Percentiles rank a stretch among this genome's conserved stretches.
Conservation (phyloP, 2,113 vertebrate species). For the Etheostoma spectabile region DNA sequence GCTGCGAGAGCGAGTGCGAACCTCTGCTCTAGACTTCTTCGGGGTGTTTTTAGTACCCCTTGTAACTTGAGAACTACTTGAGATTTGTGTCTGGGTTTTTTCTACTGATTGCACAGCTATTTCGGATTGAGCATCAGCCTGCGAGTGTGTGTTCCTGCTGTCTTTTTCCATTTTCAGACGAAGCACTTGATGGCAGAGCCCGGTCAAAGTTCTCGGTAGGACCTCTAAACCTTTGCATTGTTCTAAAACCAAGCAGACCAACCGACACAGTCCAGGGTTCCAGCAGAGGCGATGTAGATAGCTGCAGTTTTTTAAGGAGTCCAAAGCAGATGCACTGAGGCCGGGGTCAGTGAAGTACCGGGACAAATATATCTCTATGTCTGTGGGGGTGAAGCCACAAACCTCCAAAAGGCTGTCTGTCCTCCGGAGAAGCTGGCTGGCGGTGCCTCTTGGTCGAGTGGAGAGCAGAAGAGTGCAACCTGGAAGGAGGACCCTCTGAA, state of each 20-base stretch:
- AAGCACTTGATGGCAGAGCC: slow-evolving; percentile 83
- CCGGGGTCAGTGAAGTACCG: slow-evolving; percentile 81
- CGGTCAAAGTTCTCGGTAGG: slow-evolving; percentile 89
- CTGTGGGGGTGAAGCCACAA: slow-evolving; percentile 84
- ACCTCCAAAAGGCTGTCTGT: slow-evolving; percentile 88
- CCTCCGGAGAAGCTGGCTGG: slow-evolving; percentile 85
- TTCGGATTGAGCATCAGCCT: neutral
- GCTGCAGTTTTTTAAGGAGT: slow-evolving; percentile 72
- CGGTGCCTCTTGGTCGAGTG: slow-evolving; percentile 85
- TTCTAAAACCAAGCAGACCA: slow-evolving; percentile 86
- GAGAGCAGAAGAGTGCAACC: slow-evolving; percentile 90
- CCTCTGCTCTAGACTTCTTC: neutral
- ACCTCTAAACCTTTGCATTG: slow-evolving; percentile 44
- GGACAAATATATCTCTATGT: slow-evolving; percentile 84
- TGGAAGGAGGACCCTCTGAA: slow-evolving; percentile 88
- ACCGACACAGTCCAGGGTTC: slow-evolving; percentile 87
- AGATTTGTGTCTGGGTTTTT: neutral
- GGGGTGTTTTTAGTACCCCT: neutral
- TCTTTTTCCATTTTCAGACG: slow-evolving; percentile 52
- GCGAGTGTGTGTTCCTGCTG: neutral
- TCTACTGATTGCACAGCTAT: neutral
- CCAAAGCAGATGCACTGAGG: slow-evolving; percentile 59
- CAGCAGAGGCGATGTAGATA: slow-evolving; percentile 88
- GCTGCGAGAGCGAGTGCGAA: neutral
- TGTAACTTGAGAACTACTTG: neutral